These are phyloP conservation scores for Myxocyprinus asiaticus DNA, from an alignment of 2,113 vertebrate genomes.

Conservation along the genomic window DNA sequence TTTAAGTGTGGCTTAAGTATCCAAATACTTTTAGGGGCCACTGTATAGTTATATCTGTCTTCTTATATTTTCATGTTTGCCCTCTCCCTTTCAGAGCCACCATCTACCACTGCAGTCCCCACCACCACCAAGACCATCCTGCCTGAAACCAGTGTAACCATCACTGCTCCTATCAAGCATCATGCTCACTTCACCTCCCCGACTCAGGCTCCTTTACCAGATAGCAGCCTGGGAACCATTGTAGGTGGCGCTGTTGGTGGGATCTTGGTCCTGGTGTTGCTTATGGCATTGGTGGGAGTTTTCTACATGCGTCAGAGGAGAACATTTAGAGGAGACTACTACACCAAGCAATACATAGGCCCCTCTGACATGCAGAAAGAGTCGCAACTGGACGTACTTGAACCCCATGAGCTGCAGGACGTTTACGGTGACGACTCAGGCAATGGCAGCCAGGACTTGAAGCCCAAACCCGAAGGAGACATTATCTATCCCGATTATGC, in stretches of 20 bases:
- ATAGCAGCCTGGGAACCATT: slow-evolving; percentile 85
- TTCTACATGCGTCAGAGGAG: slow-evolving; percentile 88
- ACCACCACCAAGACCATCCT: slow-evolving; percentile 79
- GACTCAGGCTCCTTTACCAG: slow-evolving; percentile 81
- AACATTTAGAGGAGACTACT: slow-evolving; percentile 97
- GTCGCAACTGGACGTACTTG: slow-evolving; percentile 92
- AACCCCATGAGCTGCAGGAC: slow-evolving; percentile 90
- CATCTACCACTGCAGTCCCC: slow-evolving; percentile 86
- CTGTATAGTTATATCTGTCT: no score
- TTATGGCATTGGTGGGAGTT: slow-evolving; percentile 80
- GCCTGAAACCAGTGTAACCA: slow-evolving; percentile 75
- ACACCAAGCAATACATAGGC: slow-evolving; percentile 97
- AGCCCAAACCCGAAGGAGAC: slow-evolving; percentile 84
- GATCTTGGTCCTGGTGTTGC: slow-evolving; percentile 84
- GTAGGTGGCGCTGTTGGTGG: slow-evolving; percentile 89
- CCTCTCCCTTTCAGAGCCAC: slow-evolving; percentile 80
- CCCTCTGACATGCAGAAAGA: slow-evolving; percentile 97
- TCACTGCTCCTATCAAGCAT: slow-evolving; percentile 76
- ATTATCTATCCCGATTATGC: slow-evolving; percentile 90
- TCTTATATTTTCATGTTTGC: neutral
- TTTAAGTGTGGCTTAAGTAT: no score
- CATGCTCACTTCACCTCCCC: slow-evolving; percentile 80
- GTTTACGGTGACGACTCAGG: slow-evolving; percentile 87
- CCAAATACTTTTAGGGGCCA: no score
- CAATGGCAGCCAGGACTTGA: slow-evolving; percentile 88